A percentile compares a stretch with the other conserved stretches of the same genome.
phyloP scores from a whole-genome alignment of 1,140 invertebrate genomes.

The Pachyrhynchus sulphureomaculatus region DNA sequence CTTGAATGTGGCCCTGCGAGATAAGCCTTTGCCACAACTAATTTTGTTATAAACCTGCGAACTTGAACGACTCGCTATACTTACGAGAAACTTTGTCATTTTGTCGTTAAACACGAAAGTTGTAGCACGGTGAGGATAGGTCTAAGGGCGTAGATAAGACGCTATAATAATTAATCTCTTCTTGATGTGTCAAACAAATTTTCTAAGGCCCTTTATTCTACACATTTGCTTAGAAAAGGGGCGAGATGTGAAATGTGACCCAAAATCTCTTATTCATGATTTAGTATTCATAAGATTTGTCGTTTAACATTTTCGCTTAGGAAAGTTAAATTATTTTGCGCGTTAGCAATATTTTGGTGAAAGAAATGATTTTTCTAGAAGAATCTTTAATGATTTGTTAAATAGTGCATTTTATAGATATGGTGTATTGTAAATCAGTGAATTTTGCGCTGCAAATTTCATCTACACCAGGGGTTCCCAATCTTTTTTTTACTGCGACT shows the following conservation, averaged over 20 bases:
- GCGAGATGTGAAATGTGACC: constrained; percentile 16
- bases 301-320: constrained; percentile 10
- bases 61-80: constrained; percentile 10
- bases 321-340: not conserved
- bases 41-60: constrained; percentile 19
- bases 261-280: constrained; percentile 20
- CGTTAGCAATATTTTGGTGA: not conserved
- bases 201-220: constrained; percentile 12
- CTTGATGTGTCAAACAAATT: constrained; percentile 26
- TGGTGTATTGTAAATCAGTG: too few species aligned
- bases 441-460: too few species aligned
- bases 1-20: not conserved
- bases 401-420: too few species aligned
- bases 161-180: constrained; percentile 26
- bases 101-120: constrained; percentile 28
- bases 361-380: too few species aligned
- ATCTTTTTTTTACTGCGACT: too few species aligned
- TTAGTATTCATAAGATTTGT: constrained; percentile 2
- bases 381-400: too few species aligned
- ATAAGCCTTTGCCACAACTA: constrained; percentile 1
- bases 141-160: constrained; percentile 18
- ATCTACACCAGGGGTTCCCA: too few species aligned
- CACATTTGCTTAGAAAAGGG: not conserved
- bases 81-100: constrained; percentile 24
- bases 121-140: constrained; percentile 11